Evolutionary conservation across 2,113 vertebrate genomes (phyloP), one percentile per base, ranked within the genome.

Genomic region (Hyaena hyaena): DNA sequence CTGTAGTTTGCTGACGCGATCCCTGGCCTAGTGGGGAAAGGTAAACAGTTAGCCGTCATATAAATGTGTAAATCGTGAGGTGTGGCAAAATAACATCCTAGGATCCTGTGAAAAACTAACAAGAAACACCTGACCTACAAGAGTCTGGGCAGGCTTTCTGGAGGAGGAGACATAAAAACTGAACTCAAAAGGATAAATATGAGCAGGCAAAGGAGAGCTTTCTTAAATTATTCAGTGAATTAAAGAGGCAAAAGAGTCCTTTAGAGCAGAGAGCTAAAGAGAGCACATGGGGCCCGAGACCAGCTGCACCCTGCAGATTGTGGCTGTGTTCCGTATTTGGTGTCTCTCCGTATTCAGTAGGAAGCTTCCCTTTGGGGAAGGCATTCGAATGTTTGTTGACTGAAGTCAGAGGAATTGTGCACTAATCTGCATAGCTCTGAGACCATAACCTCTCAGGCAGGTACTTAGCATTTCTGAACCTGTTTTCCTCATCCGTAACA

Each of bases 301-400:
- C 19, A 89, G 43, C 77, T 79, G 11, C 23, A 17, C 16, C 33
- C 21, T 55, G 33, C 50, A 23, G 28, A 76, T 63, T 88, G 50
- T 8, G n/a, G 7, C 53, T 45, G 0, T 68, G 69, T 43, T 48
- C 35, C 39, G 69, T 58, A 23, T 33, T 58, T 63, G 33, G 2
- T 63, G 31, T 84, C 7, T 58, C 11, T 79, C 33, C 3, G 23
- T 43, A 45, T n/a, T 58, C 69, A 26, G 53, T 4, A 45, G 43
- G 65, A 95, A 92, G 50, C 48, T 87, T 58, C n/a, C 71, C 33
- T 87, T 80, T 63, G 19, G 63, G 65, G 35, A 86, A 96, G 50
- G 21, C 43, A 43, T 66, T 68, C 45, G 77, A 26, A 17, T 84
- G 26, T 96, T 71, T 82, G 10, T 66, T 94, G 79, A 61, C 58